Evolutionary conservation across 2,113 vertebrate genomes (phyloP).

Genomic region (Ardeotis arabs): DNA sequence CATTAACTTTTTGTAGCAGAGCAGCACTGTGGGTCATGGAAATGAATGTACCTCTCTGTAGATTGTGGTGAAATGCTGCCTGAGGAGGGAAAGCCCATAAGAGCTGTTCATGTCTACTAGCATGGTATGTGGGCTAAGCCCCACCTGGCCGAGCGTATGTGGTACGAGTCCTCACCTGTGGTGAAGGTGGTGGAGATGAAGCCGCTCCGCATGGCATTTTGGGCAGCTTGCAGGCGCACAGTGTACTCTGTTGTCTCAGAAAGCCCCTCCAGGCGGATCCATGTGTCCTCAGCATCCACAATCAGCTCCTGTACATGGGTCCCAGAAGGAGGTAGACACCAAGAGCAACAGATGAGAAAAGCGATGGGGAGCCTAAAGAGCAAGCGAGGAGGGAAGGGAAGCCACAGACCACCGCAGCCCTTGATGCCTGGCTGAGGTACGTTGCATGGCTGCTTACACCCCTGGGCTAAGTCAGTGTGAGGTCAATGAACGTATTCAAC

Average conservation of each 20-base stretch:
- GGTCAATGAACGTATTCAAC: neutral
- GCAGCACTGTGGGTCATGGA: neutral
- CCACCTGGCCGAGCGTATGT: fast-evolving
- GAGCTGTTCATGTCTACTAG: neutral
- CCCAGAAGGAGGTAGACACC: neutral
- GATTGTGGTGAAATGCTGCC: neutral
- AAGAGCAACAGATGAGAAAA: slow-evolving; percentile 2
- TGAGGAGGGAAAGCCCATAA: neutral
- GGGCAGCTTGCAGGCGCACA: slow-evolving; percentile 89
- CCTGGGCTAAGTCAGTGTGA: fast-evolving
- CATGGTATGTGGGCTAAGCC: fast-evolving
- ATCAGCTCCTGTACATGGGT: slow-evolving; percentile 87
- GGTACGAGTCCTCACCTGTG: slow-evolving; percentile 80
- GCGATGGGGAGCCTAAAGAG: neutral
- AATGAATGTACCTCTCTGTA: neutral
- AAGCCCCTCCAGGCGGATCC: slow-evolving; percentile 95
- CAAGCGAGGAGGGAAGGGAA: slow-evolving; percentile 38
- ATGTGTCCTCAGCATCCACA: slow-evolving; percentile 94
- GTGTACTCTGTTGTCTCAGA: slow-evolving; percentile 91
- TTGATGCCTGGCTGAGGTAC: neutral
- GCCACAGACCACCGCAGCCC: neutral
- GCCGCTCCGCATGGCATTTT: slow-evolving; percentile 82
- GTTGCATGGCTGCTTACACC: neutral
- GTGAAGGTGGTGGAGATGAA: slow-evolving; percentile 86
- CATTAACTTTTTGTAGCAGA: neutral